Conservation (phyloP, 35 echinoderm and acorn worm species). For the Acanthaster planci region DNA sequence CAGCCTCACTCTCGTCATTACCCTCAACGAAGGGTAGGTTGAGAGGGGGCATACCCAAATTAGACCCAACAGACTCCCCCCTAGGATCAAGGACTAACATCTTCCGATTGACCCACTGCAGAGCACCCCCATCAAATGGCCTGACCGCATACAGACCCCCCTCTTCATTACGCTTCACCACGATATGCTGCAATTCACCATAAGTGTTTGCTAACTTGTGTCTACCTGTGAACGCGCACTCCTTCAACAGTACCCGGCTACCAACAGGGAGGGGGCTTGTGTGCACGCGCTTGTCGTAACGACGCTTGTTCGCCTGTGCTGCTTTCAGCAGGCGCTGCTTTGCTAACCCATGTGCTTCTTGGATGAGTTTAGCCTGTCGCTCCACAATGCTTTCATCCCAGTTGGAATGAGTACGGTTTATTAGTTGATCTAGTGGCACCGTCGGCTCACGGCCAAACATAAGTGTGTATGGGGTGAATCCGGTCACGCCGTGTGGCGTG, state of each 20-base stretch:
- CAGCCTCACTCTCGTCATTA: too few relatives aligned
- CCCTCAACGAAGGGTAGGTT: background rate
- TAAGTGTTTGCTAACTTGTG: slow-evolving; percentile 40
- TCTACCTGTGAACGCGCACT: background rate
- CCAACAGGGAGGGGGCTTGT: background rate
- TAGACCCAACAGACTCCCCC: background rate
- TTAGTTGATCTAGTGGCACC: slow-evolving; percentile 41
- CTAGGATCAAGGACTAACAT: background rate
- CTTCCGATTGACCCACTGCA: background rate
- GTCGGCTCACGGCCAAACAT: slow-evolving; percentile 62
- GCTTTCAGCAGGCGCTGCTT: background rate
- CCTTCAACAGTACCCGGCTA: background rate
- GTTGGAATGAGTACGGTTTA: background rate
- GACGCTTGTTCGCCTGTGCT: background rate
- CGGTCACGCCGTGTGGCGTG: slow-evolving; percentile 50
- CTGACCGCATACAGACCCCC: background rate
- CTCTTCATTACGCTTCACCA: background rate
- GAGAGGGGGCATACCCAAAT: background rate
- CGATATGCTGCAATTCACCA: background rate
- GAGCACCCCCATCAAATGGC: background rate
- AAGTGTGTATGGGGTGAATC: slow-evolving; percentile 12
- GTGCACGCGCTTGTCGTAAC: background rate
- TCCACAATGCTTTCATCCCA: background rate
- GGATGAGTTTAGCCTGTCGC: slow-evolving; percentile 7
- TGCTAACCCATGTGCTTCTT: background rate